phyloP scores from a whole-genome alignment of 2,113 vertebrate species.

The Datnioides undecimradiatus region DNA sequence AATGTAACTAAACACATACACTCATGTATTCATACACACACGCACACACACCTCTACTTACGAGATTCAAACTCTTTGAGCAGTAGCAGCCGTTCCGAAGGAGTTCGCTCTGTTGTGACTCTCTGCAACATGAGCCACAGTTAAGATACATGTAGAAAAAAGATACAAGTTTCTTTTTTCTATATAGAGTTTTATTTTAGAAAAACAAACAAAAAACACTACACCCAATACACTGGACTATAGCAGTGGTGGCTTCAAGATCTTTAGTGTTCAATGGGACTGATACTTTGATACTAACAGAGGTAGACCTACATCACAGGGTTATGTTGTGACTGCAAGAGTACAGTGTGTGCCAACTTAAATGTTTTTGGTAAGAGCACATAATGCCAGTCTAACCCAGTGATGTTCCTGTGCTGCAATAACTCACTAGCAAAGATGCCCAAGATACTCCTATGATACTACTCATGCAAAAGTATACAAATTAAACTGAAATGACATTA shows the following conservation, averaged over 20 bases:
- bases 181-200: background rate
- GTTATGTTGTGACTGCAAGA: background rate
- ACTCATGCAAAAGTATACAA: constrained; percentile 12
- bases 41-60: constrained; percentile 81
- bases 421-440: background rate
- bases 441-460: background rate
- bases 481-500: background rate
- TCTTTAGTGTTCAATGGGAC: background rate
- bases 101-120: constrained; percentile 88
- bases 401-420: background rate
- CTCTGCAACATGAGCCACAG: constrained; percentile 82
- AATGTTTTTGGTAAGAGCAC: background rate
- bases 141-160: background rate
- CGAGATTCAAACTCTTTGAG: constrained; percentile 95
- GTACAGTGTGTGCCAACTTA: background rate
- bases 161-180: background rate
- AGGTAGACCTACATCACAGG: background rate
- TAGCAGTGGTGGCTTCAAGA: background rate
- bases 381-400: background rate
- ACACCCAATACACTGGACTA: background rate
- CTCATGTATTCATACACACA: constrained; percentile 19
- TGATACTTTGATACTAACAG: background rate
- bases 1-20: constrained; percentile 49
- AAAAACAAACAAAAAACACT: background rate
- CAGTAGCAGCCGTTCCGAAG: constrained; percentile 90